These are phyloP conservation scores for Lagodon rhomboides DNA, from an alignment of 2,797 vertebrate species.

Conservation along the genomic window DNA sequence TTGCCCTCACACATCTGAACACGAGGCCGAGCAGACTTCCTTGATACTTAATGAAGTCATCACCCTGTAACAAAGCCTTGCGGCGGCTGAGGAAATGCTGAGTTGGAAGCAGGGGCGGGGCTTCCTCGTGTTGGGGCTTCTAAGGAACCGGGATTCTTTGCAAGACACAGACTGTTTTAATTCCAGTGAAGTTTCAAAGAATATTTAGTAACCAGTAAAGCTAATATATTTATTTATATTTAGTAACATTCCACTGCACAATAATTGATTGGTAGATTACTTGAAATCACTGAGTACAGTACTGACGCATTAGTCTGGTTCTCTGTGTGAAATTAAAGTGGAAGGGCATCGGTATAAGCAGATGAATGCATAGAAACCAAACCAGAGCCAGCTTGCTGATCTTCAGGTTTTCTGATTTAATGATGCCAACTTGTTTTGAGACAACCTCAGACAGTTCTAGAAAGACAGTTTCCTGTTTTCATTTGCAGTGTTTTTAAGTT, in stretches of 20 bases:
- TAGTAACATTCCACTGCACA: too few species aligned
- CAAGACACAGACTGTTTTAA: not conserved
- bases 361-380: not conserved
- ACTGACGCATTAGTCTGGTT: not conserved
- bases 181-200: not conserved
- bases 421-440: not conserved
- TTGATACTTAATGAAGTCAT: not conserved
- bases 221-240: too few species aligned
- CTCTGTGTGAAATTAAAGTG: not conserved
- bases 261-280: not conserved
- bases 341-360: not conserved
- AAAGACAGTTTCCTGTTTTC: not conserved
- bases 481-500: not conserved
- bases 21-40: slow-evolving; percentile 38
- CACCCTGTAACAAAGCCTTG: not conserved
- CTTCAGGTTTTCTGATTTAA: not conserved
- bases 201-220: not conserved
- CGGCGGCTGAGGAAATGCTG: not conserved
- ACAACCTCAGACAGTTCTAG: not conserved
- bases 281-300: not conserved
- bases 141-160: not conserved
- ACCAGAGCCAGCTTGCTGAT: not conserved
- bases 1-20: slow-evolving; percentile 24
- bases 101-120: not conserved
- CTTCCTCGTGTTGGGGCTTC: not conserved